These are phyloP conservation scores for Tadarida brasiliensis DNA, from an alignment of 2,797 vertebrate species.

Conservation along the genomic window DNA sequence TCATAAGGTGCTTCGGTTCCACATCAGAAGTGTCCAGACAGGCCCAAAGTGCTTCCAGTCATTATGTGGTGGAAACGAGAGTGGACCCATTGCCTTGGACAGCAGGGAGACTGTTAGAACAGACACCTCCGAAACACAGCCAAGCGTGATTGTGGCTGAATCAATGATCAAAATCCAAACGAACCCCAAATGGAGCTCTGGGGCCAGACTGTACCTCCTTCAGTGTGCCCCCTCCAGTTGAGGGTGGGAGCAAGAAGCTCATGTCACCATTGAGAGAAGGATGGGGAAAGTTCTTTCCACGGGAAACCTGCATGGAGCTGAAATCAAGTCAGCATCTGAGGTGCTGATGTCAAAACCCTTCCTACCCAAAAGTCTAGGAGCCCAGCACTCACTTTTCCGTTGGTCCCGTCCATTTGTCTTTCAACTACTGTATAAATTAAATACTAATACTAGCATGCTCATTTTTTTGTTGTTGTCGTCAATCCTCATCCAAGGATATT, in stretches of 20 bases:
- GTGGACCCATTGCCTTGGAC: neutral
- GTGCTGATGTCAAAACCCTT: neutral
- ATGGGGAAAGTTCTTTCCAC: neutral
- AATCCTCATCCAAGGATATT: too few species aligned
- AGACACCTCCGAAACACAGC: neutral
- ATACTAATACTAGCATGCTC: neutral
- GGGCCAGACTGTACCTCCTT: neutral
- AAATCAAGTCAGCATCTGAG: neutral
- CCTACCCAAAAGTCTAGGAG: neutral
- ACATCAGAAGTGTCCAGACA: neutral
- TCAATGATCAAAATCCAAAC: neutral
- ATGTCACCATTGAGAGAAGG: neutral
- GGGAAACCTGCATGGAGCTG: neutral
- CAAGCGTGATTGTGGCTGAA: neutral
- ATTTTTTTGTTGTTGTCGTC: neutral
- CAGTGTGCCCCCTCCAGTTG: accelerated
- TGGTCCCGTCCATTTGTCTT: neutral
- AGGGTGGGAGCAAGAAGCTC: neutral
- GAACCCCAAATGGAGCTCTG: neutral
- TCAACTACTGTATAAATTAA: neutral
- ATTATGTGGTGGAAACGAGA: neutral
- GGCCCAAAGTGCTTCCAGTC: neutral
- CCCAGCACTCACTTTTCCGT: neutral
- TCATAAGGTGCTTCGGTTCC: neutral
- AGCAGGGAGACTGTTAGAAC: neutral